Conservation (phyloP, 2,113 vertebrate species). For the Perca schrenkii region DNA sequence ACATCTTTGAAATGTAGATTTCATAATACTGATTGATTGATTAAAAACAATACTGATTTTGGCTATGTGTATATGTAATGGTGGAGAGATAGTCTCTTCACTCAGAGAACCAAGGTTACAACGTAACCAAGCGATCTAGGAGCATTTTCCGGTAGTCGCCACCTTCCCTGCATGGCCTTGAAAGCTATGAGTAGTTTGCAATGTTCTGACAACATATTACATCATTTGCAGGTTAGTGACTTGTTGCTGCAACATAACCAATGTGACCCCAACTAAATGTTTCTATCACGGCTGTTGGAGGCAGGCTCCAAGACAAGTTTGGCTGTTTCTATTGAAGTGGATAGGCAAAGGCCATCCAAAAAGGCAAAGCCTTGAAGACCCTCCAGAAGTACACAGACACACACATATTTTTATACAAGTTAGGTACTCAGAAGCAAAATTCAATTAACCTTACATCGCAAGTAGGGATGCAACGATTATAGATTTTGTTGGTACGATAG, state of each 20-base stretch:
- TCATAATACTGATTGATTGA: background rate
- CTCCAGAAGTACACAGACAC: background rate
- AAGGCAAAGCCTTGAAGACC: background rate
- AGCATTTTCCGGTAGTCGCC: background rate
- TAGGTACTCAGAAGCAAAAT: background rate
- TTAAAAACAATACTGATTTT: background rate
- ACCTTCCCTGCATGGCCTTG: background rate
- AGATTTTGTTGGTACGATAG: no score
- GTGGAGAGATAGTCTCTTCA: no score
- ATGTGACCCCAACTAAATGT: background rate
- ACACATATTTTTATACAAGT: background rate
- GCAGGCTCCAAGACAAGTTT: background rate
- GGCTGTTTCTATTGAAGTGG: background rate
- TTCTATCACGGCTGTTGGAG: background rate
- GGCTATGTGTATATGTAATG: no score
- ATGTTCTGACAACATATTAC: background rate
- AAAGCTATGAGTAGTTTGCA: background rate
- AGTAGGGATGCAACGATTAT: no score
- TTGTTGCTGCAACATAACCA: conserved; percentile 13
- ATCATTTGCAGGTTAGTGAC: background rate
- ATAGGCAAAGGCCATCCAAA: background rate
- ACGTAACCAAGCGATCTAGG: no score
- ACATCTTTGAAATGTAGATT: background rate
- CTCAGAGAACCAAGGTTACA: no score
- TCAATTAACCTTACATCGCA: background rate